These are phyloP conservation scores for Sander vitreus DNA, from an alignment of 2,113 vertebrate genomes.

Conservation along the genomic window DNA sequence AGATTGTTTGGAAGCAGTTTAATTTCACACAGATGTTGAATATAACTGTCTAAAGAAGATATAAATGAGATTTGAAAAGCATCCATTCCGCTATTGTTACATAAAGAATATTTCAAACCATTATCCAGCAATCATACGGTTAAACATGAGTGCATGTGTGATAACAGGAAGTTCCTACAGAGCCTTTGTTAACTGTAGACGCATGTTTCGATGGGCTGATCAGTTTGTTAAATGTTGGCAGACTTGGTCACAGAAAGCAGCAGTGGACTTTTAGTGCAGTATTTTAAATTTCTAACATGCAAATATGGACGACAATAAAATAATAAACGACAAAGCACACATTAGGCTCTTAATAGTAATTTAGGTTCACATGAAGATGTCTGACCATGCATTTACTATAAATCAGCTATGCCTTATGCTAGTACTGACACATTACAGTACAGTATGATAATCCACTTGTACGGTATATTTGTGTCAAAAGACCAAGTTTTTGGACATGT, in stretches of 20 bases:
- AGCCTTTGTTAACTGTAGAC: neutral
- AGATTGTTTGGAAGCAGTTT: conserved; percentile 42
- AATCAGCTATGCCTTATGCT: neutral
- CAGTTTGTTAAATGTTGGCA: neutral
- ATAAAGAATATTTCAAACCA: conserved; percentile 9
- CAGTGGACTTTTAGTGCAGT: neutral
- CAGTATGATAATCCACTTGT: neutral
- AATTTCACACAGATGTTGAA: conserved; percentile 51
- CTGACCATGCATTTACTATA: conserved; percentile 2
- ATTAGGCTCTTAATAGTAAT: neutral
- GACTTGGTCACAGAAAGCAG: conserved; percentile 16
- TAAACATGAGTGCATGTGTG: neutral
- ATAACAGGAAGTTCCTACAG: neutral
- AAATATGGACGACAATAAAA: conserved; percentile 13
- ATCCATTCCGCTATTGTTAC: neutral
- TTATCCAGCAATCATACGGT: neutral
- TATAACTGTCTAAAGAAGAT: conserved; percentile 7
- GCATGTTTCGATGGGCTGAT: neutral
- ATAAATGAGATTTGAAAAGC: neutral
- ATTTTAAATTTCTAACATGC: conserved; percentile 24
- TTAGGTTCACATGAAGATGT: neutral
- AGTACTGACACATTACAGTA: neutral
- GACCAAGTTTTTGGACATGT: neutral
- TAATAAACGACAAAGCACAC: conserved; percentile 20
- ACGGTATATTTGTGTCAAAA: neutral